Evolutionary conservation across 2,888 invertebrate species (phyloP).

Genomic region (Mimumesa dahlbomi): DNA sequence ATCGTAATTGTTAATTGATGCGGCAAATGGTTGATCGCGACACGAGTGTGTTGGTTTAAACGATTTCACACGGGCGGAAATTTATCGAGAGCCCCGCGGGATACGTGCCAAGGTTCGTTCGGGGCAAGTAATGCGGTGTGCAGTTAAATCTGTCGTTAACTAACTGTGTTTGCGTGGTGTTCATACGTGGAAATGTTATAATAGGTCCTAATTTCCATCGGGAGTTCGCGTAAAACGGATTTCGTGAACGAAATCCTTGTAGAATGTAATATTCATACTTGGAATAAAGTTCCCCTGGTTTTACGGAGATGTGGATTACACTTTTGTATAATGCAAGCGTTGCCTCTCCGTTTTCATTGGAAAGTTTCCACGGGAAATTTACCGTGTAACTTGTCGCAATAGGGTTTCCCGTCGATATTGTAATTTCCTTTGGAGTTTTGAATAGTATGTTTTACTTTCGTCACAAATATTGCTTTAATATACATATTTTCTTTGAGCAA

Average conservation of each 20-base stretch:
- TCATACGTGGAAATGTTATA: neutral
- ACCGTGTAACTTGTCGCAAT: too few species aligned
- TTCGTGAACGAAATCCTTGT: neutral
- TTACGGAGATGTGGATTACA: too few species aligned
- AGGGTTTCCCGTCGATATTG: too few species aligned
- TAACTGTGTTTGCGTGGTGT: neutral
- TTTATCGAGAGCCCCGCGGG: neutral
- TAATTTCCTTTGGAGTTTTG: too few species aligned
- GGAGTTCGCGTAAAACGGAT: neutral
- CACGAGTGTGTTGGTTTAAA: neutral
- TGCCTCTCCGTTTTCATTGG: too few species aligned
- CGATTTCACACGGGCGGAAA: neutral
- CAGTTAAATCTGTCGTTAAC: neutral
- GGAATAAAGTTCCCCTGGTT: too few species aligned
- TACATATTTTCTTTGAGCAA: too few species aligned
- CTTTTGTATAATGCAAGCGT: too few species aligned
- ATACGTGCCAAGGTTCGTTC: neutral
- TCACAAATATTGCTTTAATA: too few species aligned
- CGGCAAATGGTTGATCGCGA: conserved; percentile 16
- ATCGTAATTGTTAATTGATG: conserved; percentile 59
- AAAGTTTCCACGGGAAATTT: too few species aligned
- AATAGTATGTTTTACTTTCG: too few species aligned
- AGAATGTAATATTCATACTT: too few species aligned
- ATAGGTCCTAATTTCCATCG: neutral
- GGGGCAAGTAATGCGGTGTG: neutral